phyloP scores from a whole-genome alignment of 2,888 invertebrate genomes.

The Cephus spinipes region DNA sequence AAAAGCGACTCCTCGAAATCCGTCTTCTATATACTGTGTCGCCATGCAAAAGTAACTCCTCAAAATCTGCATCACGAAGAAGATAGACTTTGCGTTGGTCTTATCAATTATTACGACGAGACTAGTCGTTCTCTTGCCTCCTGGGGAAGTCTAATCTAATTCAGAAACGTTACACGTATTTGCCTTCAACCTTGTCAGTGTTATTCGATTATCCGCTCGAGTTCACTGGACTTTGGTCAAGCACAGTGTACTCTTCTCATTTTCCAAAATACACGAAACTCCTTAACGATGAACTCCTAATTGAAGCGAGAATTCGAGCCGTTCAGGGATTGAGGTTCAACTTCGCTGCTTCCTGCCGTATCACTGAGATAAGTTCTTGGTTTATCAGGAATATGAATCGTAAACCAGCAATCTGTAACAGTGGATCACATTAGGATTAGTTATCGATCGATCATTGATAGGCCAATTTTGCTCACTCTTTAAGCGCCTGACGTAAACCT shows the following conservation, averaged over 20 bases:
- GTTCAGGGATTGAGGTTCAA: conserved; percentile 71
- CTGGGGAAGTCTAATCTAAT: not conserved
- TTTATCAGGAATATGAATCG: conserved; percentile 94
- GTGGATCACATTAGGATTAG: not conserved
- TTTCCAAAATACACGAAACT: not conserved
- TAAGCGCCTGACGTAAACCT: not conserved
- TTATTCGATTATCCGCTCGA: not conserved
- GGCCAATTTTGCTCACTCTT: not conserved
- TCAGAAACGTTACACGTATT: not conserved
- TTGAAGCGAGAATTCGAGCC: not conserved
- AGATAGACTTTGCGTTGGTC: not conserved
- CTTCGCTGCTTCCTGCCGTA: conserved; percentile 89
- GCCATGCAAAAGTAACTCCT: not conserved
- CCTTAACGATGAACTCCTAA: not conserved
- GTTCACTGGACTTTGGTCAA: not conserved
- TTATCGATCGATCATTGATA: not conserved
- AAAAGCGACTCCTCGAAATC: not conserved
- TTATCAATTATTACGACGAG: not conserved
- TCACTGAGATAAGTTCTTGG: conserved; percentile 89
- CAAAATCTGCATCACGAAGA: not conserved
- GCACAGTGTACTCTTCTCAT: not conserved
- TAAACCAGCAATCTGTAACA: conserved; percentile 83
- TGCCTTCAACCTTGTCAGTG: not conserved
- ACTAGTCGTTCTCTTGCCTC: not conserved
- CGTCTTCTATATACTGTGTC: not conserved